Conservation (phyloP, 1,140 invertebrate genomes). For the Mycetomoellerius zeteki region DNA sequence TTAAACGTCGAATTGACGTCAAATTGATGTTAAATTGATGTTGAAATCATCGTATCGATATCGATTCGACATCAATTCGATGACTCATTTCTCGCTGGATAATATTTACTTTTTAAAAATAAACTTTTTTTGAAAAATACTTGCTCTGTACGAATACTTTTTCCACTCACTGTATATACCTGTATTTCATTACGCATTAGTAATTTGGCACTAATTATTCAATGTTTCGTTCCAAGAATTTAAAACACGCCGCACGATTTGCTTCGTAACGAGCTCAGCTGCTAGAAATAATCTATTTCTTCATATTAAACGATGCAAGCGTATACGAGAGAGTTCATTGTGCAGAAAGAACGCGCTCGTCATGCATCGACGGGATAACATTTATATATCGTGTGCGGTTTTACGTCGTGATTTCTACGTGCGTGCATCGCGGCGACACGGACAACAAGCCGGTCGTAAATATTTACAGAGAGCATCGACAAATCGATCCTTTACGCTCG, state of each 20-base stretch:
- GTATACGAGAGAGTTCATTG: slow-evolving; percentile 40
- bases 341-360: slow-evolving; percentile 47
- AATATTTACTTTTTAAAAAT: too few species aligned
- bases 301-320: slow-evolving; percentile 12
- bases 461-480: slow-evolving; percentile 72
- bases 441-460: slow-evolving; percentile 60
- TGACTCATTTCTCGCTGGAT: too few species aligned
- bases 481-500: slow-evolving; percentile 73
- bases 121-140: too few species aligned
- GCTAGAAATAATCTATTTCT: slow-evolving; percentile 22
- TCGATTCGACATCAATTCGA: too few species aligned
- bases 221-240: background rate
- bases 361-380: slow-evolving; percentile 52
- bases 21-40: too few species aligned
- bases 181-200: background rate
- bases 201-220: too few species aligned
- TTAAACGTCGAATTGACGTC: too few species aligned
- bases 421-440: slow-evolving; percentile 7
- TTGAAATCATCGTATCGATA: too few species aligned
- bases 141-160: too few species aligned
- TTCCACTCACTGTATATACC: too few species aligned
- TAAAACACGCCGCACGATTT: background rate
- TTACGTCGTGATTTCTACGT: slow-evolving; percentile 57
- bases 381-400: slow-evolving; percentile 54
- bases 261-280: background rate